phyloP scores from a whole-genome alignment of 2,113 vertebrate genomes.

The Colossoma macropomum region DNA sequence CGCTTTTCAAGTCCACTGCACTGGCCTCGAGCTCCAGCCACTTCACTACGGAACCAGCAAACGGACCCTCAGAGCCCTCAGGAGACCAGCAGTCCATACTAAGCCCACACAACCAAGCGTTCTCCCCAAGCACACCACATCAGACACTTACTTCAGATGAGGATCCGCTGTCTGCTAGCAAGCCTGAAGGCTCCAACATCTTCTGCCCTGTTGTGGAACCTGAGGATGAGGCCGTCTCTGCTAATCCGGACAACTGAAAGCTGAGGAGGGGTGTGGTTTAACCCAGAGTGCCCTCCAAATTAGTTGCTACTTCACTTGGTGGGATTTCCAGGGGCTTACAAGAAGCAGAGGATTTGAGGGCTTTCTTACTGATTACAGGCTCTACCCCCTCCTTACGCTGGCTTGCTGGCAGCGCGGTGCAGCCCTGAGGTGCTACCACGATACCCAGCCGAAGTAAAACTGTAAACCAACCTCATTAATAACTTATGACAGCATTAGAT shows the following conservation, averaged over 20 bases:
- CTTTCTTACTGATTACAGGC: conserved; percentile 25
- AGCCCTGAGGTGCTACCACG: background rate
- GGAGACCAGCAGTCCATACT: background rate
- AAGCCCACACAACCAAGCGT: background rate
- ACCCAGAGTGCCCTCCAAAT: background rate
- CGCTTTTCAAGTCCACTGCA: no score
- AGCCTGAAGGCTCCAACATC: conserved; percentile 2
- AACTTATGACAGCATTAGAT: background rate
- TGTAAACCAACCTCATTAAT: conserved; percentile 11
- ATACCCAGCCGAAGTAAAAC: background rate
- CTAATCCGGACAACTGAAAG: background rate
- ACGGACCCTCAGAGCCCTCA: background rate
- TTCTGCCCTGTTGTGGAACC: background rate
- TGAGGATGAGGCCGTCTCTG: background rate
- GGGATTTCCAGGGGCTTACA: conserved; percentile 28
- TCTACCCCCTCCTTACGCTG: background rate
- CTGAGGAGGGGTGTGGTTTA: background rate
- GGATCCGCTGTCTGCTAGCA: background rate
- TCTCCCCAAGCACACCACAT: background rate
- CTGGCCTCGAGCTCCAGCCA: no score
- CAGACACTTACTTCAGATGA: conserved; percentile 11
- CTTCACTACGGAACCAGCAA: no score
- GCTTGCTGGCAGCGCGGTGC: background rate
- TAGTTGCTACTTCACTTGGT: background rate
- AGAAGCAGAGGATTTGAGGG: conserved; percentile 28